Percentiles rank a stretch among this genome's conserved stretches.
Conservation (phyloP, 2,888 invertebrate genomes). For the Digitonthophagus gazella region DNA sequence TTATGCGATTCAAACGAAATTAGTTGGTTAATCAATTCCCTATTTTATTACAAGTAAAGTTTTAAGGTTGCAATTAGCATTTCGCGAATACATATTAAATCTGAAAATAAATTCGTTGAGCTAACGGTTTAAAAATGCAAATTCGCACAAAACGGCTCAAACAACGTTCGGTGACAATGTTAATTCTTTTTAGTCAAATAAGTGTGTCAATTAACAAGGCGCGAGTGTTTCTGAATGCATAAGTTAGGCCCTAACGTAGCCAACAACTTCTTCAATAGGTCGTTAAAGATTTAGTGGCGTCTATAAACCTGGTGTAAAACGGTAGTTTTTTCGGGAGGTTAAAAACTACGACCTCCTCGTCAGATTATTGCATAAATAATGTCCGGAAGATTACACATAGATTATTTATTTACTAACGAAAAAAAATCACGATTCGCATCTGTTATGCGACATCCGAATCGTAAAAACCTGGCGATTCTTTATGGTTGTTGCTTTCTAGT, state of each 20-base stretch:
- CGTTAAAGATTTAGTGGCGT: not conserved
- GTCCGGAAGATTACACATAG: no score
- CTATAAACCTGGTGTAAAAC: not conserved
- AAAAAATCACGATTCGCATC: not conserved
- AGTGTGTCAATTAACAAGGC: not conserved
- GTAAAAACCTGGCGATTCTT: slow-evolving; percentile 1
- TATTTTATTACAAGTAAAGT: no score
- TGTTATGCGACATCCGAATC: not conserved
- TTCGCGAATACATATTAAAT: not conserved
- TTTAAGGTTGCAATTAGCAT: not conserved
- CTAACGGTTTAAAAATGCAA: not conserved
- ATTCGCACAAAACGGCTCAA: not conserved
- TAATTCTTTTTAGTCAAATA: no score
- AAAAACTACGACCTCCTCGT: no score
- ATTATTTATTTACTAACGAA: no score
- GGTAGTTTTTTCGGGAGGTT: not conserved
- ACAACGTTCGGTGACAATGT: not conserved
- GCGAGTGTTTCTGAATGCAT: not conserved
- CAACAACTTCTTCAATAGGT: not conserved
- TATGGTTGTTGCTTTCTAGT: slow-evolving; percentile 12
- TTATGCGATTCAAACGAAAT: no score
- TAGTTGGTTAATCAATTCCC: no score
- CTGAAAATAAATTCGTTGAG: not conserved
- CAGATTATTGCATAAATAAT: no score
- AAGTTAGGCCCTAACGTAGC: not conserved